These are phyloP conservation scores for Neelides folsomi DNA, from an alignment of 2,888 invertebrate species.

Conservation along the genomic window DNA sequence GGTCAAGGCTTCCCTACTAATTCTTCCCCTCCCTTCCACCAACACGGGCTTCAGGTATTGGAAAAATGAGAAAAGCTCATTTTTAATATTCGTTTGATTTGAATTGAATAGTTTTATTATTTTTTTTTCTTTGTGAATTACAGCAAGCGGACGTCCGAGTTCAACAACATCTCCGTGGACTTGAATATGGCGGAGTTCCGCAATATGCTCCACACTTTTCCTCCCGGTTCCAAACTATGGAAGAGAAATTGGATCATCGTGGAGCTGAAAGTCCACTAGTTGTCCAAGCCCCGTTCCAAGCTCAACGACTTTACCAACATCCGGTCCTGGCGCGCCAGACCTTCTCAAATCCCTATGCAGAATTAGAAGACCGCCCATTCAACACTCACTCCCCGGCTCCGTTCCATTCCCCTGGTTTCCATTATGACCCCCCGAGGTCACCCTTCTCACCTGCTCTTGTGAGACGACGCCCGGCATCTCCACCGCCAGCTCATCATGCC, in stretches of 20 bases:
- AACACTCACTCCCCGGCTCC: conserved; percentile 14
- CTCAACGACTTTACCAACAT: neutral
- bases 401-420: conserved; percentile 26
- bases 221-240: conserved; percentile 26
- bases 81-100: no score
- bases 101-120: no score
- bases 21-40: no score
- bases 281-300: conserved; percentile 31
- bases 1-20: no score
- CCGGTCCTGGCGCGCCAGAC: conserved; percentile 21
- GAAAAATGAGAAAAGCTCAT: no score
- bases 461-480: conserved; percentile 33
- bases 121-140: no score
- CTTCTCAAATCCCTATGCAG: conserved; percentile 24
- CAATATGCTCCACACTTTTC: conserved; percentile 17
- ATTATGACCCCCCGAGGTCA: conserved; percentile 21
- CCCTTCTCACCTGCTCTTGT: conserved; percentile 9
- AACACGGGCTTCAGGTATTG: no score
- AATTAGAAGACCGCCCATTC: conserved; percentile 17
- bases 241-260: conserved; percentile 38
- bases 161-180: conserved; percentile 9
- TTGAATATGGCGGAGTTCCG: conserved; percentile 11
- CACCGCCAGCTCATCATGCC: conserved; percentile 35
- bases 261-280: conserved; percentile 15
- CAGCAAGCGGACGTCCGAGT: conserved; percentile 1